Conservation (phyloP, 1,140 invertebrate species). For the Anoplolepis gracilipes region DNA sequence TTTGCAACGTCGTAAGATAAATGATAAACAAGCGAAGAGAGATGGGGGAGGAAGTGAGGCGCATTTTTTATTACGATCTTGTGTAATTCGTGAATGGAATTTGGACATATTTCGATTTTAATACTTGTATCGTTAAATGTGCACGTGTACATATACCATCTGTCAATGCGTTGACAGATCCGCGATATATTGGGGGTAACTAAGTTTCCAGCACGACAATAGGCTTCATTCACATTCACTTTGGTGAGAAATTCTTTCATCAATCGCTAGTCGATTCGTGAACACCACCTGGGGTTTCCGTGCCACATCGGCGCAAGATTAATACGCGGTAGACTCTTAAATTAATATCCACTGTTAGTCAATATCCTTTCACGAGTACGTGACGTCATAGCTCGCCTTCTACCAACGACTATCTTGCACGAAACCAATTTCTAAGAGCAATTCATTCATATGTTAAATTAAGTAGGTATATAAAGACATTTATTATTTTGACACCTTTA, state of each 20-base stretch:
- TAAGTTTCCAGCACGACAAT: not conserved
- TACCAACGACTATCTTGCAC: conserved; percentile 1
- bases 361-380: conserved; percentile 52
- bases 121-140: not conserved
- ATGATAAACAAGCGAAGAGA: conserved; percentile 19
- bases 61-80: not conserved
- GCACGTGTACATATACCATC: no score
- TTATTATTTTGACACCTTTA: not conserved
- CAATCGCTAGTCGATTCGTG: conserved; percentile 43
- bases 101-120: not conserved
- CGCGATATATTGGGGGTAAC: not conserved
- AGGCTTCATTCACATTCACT: not conserved
- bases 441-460: not conserved
- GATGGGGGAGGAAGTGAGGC: not conserved
- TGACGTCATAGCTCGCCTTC: conserved; percentile 14
- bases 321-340: conserved; percentile 55
- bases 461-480: not conserved
- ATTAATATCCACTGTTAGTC: conserved; percentile 62
- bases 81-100: not conserved
- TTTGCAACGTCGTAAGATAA: not conserved
- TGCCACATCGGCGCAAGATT: conserved; percentile 44
- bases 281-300: conserved; percentile 55
- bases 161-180: not conserved
- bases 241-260: conserved; percentile 53
- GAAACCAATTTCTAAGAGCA: conserved; percentile 32